These are phyloP conservation scores for Epizoanthus rinbou DNA, from an alignment of 92 coral and sea anemone genomes.

Conservation along the genomic window DNA sequence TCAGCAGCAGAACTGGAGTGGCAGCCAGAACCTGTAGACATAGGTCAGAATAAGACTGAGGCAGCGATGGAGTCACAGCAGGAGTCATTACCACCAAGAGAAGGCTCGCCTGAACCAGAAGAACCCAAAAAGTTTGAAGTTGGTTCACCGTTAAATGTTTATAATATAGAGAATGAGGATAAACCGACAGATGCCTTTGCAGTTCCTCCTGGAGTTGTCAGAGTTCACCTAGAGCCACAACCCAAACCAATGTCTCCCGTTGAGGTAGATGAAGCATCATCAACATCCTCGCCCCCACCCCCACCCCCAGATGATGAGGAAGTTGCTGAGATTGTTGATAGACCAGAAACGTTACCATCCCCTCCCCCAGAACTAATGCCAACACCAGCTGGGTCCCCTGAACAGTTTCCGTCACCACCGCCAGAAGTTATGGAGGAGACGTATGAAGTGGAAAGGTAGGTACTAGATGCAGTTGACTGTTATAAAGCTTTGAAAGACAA, in stretches of 20 bases:
- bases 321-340: constrained; percentile 56
- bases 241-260: constrained; percentile 88
- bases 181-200: constrained; percentile 53
- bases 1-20: constrained; percentile 82
- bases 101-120: constrained; percentile 39
- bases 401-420: constrained; percentile 81
- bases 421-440: constrained; percentile 72
- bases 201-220: constrained; percentile 75
- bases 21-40: constrained; percentile 69
- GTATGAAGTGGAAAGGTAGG: constrained; percentile 45
- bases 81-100: neutral
- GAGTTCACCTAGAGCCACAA: constrained; percentile 72
- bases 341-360: constrained; percentile 83
- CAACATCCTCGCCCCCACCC: constrained; percentile 85
- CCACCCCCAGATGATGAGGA: constrained; percentile 75
- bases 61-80: constrained; percentile 3
- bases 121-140: constrained; percentile 49
- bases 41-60: constrained; percentile 25
- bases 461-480: neutral
- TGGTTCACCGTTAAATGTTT: constrained; percentile 59
- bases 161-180: constrained; percentile 45
- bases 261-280: constrained; percentile 78
- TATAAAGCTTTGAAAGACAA: too few relatives aligned
- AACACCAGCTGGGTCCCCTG: constrained; percentile 44
- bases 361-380: constrained; percentile 77